These are phyloP conservation scores for Apteryx owenii DNA, from an alignment of 2,113 vertebrate species.

Conservation along the genomic window DNA sequence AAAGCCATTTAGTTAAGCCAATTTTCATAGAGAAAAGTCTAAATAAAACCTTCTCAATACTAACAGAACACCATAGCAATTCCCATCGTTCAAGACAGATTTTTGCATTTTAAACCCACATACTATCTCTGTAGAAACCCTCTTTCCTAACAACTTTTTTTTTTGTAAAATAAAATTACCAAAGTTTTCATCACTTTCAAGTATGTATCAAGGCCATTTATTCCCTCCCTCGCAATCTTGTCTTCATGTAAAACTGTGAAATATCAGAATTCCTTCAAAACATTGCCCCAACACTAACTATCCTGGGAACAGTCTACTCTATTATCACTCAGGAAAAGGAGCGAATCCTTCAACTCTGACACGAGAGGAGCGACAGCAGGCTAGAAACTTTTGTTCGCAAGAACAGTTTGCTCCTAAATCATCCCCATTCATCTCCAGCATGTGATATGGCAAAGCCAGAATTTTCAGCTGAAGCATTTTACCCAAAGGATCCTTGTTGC, in stretches of 20 bases:
- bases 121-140: not conserved
- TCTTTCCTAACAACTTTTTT: not conserved
- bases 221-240: conserved; percentile 2
- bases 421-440: not conserved
- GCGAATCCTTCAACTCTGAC: not conserved
- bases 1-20: not conserved
- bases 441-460: not conserved
- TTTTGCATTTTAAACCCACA: conserved; percentile 18
- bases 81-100: not conserved
- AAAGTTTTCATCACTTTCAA: not conserved
- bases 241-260: not conserved
- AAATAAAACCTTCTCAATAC: not conserved
- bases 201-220: not conserved
- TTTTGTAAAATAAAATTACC: no score
- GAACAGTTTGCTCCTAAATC: not conserved
- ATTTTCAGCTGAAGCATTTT: not conserved
- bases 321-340: not conserved
- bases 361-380: not conserved
- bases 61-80: not conserved
- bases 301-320: not conserved
- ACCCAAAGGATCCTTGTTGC: not conserved
- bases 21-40: not conserved
- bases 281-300: not conserved
- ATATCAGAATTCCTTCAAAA: conserved; percentile 24
- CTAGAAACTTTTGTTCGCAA: not conserved